Evolutionary conservation across 2,113 vertebrate species (phyloP).

Genomic region (Burhinus bistriatus): DNA sequence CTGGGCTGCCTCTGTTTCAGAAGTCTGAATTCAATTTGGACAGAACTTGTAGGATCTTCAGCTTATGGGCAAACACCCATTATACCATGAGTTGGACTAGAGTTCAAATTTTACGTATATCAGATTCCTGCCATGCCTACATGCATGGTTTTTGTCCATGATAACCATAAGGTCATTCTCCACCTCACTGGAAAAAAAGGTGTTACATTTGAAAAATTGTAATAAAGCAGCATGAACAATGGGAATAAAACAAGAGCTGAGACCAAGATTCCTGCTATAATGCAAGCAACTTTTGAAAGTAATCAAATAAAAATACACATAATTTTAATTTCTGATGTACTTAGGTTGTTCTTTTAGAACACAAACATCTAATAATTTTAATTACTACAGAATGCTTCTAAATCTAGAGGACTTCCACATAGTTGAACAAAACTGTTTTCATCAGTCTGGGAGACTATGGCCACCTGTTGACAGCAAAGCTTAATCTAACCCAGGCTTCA

Average conservation of each 20-base stretch:
- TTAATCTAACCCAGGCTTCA: not conserved
- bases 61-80: not conserved
- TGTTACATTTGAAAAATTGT: not conserved
- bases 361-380: not conserved
- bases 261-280: not conserved
- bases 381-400: not conserved
- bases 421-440: not conserved
- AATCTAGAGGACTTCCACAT: not conserved
- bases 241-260: not conserved
- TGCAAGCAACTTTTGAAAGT: not conserved
- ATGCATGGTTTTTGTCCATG: not conserved
- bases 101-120: not conserved
- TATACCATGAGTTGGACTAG: not conserved
- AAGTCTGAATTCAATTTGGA: not conserved
- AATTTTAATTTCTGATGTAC: not conserved
- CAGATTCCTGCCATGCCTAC: not conserved
- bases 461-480: not conserved
- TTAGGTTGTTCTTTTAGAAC: not conserved
- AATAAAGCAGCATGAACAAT: not conserved
- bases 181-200: not conserved
- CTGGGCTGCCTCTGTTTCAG: not conserved
- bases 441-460: not conserved
- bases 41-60: not conserved
- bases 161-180: not conserved
- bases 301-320: not conserved